A percentile compares a stretch with the other conserved stretches of the same genome.
Evolutionary conservation across 2,797 vertebrate species (phyloP).

Genomic region (Ceyx erithaca): DNA sequence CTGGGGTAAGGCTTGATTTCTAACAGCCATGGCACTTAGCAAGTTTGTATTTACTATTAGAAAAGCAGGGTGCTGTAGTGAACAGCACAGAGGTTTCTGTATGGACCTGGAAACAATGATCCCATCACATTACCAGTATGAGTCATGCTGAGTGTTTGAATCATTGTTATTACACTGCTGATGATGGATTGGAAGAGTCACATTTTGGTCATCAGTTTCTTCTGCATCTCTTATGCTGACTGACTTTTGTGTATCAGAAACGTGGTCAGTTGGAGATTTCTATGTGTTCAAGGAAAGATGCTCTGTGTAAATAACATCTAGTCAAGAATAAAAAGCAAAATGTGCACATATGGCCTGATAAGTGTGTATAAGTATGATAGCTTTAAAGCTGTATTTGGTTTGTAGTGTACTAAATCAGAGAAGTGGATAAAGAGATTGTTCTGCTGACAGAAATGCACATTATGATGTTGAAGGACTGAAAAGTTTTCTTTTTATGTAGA

Average conservation of each 20-base stretch:
- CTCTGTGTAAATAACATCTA: conserved; percentile 32
- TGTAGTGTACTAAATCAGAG: conserved; percentile 19
- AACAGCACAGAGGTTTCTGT: background rate
- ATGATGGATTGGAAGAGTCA: conserved; percentile 56
- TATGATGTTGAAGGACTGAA: background rate
- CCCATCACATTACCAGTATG: conserved; percentile 55
- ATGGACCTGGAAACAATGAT: conserved; percentile 47
- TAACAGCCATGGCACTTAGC: background rate
- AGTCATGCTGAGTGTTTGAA: conserved; percentile 58
- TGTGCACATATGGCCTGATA: conserved; percentile 7
- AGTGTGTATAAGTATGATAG: background rate
- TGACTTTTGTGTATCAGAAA: conserved; percentile 57
- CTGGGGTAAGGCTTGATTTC: background rate
- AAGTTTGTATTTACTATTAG: background rate
- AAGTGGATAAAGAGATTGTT: background rate
- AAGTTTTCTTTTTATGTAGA: background rate
- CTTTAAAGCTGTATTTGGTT: conserved; percentile 24
- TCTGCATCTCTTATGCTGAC: conserved; percentile 57
- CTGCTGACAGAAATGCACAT: background rate
- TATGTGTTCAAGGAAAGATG: conserved; percentile 54
- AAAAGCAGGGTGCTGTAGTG: background rate
- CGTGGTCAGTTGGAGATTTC: conserved; percentile 45
- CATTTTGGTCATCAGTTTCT: conserved; percentile 59
- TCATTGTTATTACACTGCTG: conserved; percentile 68
- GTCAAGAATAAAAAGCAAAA: conserved; percentile 49